Evolutionary conservation across 2,888 invertebrate species (phyloP), one percentile per base, ranked within the genome.

Genomic region (Eupithecia tripunctaria): DNA sequence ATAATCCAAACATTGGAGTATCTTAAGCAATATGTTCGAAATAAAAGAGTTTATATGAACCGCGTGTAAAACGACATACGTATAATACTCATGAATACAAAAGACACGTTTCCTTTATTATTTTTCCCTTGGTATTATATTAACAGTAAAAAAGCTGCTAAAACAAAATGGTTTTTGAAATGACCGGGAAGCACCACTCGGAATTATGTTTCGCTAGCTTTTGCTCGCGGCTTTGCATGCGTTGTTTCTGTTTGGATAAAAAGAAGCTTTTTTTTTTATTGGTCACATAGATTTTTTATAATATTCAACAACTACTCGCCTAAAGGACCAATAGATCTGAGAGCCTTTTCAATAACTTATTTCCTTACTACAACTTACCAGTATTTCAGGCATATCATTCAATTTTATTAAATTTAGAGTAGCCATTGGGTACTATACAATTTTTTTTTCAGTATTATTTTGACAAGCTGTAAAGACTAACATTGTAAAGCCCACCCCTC

Each of bases 51-150:
- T 77, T 72, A 73, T 73, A 70, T 77, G 67, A 62, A 41, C 70
- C 71, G 65, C 65, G 65, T 71, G 63, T 59, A 73, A 67, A 73
- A 68, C 70, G 59, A 72, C 66, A 47, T 71, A 60, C 60, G 25
- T 25, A 25, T 56, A 21, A 27, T 68, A 67, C 59, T 64, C 68
- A 64, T 67, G 76, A 71, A 76, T 74, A 71, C 71, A 62, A 75
- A 73, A 76, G 71, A 65, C 70, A 70, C 73, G 60, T 76, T 76
- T 72, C 68, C 70, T 73, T 76, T 72, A 69, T 67, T 71, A 76
- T 73, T 70, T 72, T 71, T 56, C 64, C 29, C 56, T 67, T 66
- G 60, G 60, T 18, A 69, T 76, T 74, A 76, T 75, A 70, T 64
- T 69, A 66, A 72, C 70, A 70, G 67, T 75, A 70, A 75, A 75